Evolutionary conservation across 2,888 invertebrate genomes (phyloP), one percentile per base, ranked within the genome.

Genomic region (Zaprionus obscuricornis): DNA sequence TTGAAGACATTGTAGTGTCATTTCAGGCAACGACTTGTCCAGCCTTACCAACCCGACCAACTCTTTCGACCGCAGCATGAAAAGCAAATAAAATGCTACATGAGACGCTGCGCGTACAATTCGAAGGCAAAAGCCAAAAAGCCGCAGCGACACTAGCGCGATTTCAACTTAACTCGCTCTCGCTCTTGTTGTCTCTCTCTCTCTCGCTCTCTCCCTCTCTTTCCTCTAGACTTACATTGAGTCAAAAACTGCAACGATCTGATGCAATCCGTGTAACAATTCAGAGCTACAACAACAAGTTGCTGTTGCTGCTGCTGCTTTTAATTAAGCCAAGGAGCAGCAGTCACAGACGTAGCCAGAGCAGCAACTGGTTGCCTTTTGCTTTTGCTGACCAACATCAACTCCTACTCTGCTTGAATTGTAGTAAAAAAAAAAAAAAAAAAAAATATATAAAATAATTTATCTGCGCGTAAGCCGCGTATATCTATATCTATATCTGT

Each of bases 1-100:
- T 86, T 63, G 65, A 74, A 84, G 82, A 84, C 87, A 69, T 78
- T 87, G 79, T 85, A 82, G 87, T 85, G 81, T 82, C 81, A 82
- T 86, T 82, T 82, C 79, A 85, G n/a, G 73, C 85, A 84, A 66
- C 83, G 68, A 74, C 74, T 64, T 66, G 74, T 74, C 66, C 65
- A 64, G 65, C 57, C 58, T 55, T n/a, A n/a, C n/a, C n/a, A n/a
- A n/a, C n/a, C n/a, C n/a, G n/a, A n/a, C n/a, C n/a, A n/a, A n/a
- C n/a, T n/a, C n/a, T n/a, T n/a, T 72, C 65, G 66, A 84, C 78
- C 84, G 70, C 58, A 76, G 57, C 83, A 66, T 67, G 74, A 72
- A 87, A 78, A 72, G 66, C 71, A 88, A 74, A 77, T 70, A 69
- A 82, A 74, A 81, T 63, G 62, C 62, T 65, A 62, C 73, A 72